Evolutionary conservation across 30 jellyfish, hydroid and myxozoan genomes (phyloP), one percentile per base, ranked within the genome.

Genomic region (Aurelia sp.): DNA sequence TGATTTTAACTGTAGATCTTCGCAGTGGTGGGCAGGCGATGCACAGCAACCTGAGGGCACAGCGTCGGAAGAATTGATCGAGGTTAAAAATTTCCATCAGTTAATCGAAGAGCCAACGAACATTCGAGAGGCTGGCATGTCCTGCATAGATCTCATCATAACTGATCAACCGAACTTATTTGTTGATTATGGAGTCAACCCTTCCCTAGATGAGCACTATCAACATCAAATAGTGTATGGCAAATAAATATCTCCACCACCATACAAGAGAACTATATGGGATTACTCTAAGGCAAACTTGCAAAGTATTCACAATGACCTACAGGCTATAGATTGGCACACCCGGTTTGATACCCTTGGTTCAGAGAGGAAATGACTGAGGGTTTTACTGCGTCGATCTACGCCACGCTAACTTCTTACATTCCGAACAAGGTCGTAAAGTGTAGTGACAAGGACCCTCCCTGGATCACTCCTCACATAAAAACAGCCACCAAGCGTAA

Each of bases 391-490:
- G 53, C 53, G 24, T 40, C 59, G 57, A 41, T 82, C 59, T 62
- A 48, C 64, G 40, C 78, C 53, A 87, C 66, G 8, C n/a, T 77
- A 18, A 12, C 41, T 8, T 50, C 82, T 41, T 61, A 41, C 8
- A 76, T 87, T 62, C 91, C 96, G 8, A 77, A 77, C 85, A 70
- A 52, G 44, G 81, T 78, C 17, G 44, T 87, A 4, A 67, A 27
- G 24, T 51, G 71, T 41, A 38, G 63, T 47, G 85, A 87, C 58
- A 76, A 87, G 62, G 91, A 87, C 69, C 80, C 91, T 52, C 90
- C 78, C 38, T 87, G 91, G 96, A 87, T 87, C 52, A 87, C 91
- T 31, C 70, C 75, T 31, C 86, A 13, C 2, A 27, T 27, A 27
- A 27, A 27, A 27, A 27, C 33, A 27, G 33, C 33, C 33, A 67